Base-by-base conservation (phyloP, 2,113 vertebrate species). In the Mixornis gularis region DNA sequence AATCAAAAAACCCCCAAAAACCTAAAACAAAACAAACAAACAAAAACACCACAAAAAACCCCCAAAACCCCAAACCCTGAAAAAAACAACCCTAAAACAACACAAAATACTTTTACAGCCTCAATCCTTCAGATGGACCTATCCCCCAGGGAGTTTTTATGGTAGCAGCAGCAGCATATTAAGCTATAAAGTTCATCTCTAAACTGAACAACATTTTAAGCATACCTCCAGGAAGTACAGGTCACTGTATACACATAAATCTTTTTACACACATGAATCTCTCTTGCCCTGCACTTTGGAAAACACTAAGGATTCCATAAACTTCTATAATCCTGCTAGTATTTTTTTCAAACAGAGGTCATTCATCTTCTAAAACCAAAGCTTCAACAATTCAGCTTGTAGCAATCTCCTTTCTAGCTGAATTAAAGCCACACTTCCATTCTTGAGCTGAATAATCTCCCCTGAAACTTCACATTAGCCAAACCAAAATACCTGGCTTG, bases 21-120 rank as follows among this genome's bases (percentile, higher is more conserved):
- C 1, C 3, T 6, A 40, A 43, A 40, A 26, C 4, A 66, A 34
- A 22, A 8, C 13, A 30, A 72, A 76, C n/a, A n/a, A n/a, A n/a
- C n/a, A n/a, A n/a, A n/a, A n/a, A n/a, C n/a, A n/a, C n/a, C n/a
- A n/a, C n/a, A n/a, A n/a, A 36, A 36, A 36, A 36, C 36, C 36
- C 36, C 36, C 36, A n/a, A n/a, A n/a, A n/a, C 36, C 7, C 36
- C 36, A 32, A 4, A 1, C 1, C 5, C 18, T 12, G 10, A 17
- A 25, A 83, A 44, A 62, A 24, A 30, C 8, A 36, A 13, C 13
- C 1, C 3, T 6, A 40, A 43, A 40, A 26, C 4, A 66, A 34
- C 26, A 8, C 13, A 30, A 72, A 76, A 58, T n/a, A 32, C 5
- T 32, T 80, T 8, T 55, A 70, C 17, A 80, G 21, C 25, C 44